Evolutionary conservation across 2,888 invertebrate species (phyloP), one percentile per base, ranked within the genome.

Genomic region (Tenodera sinensis): DNA sequence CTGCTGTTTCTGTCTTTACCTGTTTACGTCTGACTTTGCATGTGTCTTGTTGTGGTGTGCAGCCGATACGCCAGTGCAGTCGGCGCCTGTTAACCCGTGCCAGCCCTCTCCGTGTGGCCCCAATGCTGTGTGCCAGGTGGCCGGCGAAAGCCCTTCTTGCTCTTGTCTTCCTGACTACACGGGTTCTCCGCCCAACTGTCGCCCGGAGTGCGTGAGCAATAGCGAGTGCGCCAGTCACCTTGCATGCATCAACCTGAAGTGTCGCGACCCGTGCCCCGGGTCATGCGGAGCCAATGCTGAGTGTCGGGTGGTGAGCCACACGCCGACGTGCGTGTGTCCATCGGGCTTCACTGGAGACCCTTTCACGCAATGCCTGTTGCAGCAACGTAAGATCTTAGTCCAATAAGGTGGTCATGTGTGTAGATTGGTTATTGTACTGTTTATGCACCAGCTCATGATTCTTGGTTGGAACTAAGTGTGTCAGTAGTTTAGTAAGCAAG

Each of bases 161-260:
- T 95, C 95, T 87, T 97, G 97, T 92, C 92, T 95, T 91, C 94
- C 95, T 88, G 95, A 95, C 89, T 97, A 95, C 92, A 94, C 96
- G 90, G 97, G 97, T 89, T 94, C 95, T n/a, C 97, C 97, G 71
- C 97, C 97, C 54, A 96, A 96, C 91, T 96, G 96, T 92, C 94
- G 96, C 91, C 96, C 96, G 9, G 96, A 97, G 93, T 97, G 97
- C 92, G 95, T 92, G 25, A 94, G 95, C 2, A 97, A 95, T 92
- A 94, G 96, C 47, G 97, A 97, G 92, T 97, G 97, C 92, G 91
- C 95, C 1, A 95, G 95, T 91, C 95, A 96, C 91, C 93, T 95
- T 92, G 96, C 97, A 84, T 97, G 97, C 92, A 94, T 96, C 7
- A 92, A 93, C 90, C 93, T 94, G 90, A 94, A 94, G 91, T 95